Conservation (phyloP, 2,888 invertebrate genomes). For the Drosophila fulvimacula region DNA sequence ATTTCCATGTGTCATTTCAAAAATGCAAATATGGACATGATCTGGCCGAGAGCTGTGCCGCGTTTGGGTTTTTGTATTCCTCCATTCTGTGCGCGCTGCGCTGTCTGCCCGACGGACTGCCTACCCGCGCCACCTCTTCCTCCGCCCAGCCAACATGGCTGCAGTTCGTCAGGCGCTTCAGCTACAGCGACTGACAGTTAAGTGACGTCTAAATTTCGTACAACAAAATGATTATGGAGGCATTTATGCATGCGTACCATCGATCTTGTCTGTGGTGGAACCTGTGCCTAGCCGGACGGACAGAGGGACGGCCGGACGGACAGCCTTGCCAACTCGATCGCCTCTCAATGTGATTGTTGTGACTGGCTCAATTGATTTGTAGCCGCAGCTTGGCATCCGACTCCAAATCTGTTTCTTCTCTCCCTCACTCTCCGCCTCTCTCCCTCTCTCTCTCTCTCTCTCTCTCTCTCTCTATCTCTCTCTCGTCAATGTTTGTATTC, state of each 20-base stretch:
- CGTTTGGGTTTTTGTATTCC: conserved; percentile 23
- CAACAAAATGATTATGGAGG: conserved; percentile 78
- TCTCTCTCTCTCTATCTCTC: background rate
- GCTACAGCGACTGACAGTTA: conserved; percentile 67
- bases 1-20: conserved; percentile 81
- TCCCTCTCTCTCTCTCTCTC: conserved; percentile 16
- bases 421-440: background rate
- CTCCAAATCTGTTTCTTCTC: conserved; percentile 33
- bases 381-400: conserved; percentile 31
- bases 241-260: conserved; percentile 79
- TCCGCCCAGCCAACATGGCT: background rate
- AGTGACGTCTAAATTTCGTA: conserved; percentile 82
- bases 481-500: conserved; percentile 73
- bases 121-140: background rate
- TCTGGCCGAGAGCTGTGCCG: conserved; percentile 52
- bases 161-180: conserved; percentile 65
- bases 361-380: conserved; percentile 65
- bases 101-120: conserved; percentile 3
- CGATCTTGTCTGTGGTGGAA: conserved; percentile 41
- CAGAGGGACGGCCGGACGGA: background rate
- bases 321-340: conserved; percentile 31
- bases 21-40: conserved; percentile 81
- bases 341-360: conserved; percentile 51
- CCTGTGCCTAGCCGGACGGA: conserved; percentile 28
- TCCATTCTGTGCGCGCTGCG: conserved; percentile 23